Base-by-base conservation (phyloP, 1,140 invertebrate species). In the Heliothis subflexa region DNA sequence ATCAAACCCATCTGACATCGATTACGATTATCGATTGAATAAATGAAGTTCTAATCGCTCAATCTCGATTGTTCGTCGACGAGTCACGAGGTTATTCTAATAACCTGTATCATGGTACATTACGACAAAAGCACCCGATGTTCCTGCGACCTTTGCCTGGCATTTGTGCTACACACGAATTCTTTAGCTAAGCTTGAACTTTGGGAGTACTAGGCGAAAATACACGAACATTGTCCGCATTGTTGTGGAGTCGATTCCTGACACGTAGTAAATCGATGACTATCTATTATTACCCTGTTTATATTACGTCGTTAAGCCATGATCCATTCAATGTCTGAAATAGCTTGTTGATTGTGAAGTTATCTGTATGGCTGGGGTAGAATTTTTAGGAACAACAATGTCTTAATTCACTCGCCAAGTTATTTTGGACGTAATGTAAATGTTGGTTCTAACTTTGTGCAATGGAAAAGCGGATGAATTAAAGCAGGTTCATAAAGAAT, bases 161-260 rank as follows among this genome's bases (percentile, higher is more conserved):
- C 89, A 91, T 92, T 92, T 89, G 52, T 82, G 80, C 76, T 80
- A 89, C 83, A 83, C 86, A 86, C 83, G 78, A 84, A 87, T 86
- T 86, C 82, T 81, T 82, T 81, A 62, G 81, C 85, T 87, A 83
- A 86, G 87, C 80, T 87, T 89, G 87, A 87, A 90, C 87, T 89
- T 89, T 90, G 55, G 33, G 33, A 52, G 47, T 74, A 81, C 77
- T 68, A 64, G 78, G 71, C 78, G 81, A 80, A 85, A 84, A 84
- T 79, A 85, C 21, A 25, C 82, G 86, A 74, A 59, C 45, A 18
- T 25, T 87, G 85, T 88, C 86, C 86, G 88, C 86, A 91, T 91
- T 84, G 64, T 79, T 86, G 77, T 70, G 76, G 78, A 81, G 86
- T 88, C 89, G 82, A 74, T 71, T 52, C 57, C 72, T 81, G 73